These are phyloP conservation scores for Dendrolimus pini DNA, from an alignment of 2,888 invertebrate species.

Conservation along the genomic window DNA sequence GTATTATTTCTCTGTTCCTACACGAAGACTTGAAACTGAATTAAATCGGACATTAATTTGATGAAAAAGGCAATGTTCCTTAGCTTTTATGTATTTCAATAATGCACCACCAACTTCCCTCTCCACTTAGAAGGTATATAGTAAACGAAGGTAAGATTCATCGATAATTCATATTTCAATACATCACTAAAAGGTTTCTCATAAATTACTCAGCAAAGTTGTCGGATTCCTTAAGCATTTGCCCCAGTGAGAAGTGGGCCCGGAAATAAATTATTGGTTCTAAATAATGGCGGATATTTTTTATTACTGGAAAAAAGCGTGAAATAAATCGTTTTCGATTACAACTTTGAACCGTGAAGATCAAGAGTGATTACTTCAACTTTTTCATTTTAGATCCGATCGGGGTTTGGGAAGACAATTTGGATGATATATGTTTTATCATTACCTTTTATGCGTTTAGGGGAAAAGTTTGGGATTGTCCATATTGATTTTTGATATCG, in stretches of 20 bases:
- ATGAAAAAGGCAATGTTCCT: too few species aligned
- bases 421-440: background rate
- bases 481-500: background rate
- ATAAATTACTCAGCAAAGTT: background rate
- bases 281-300: background rate
- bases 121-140: too few species aligned
- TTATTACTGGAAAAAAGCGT: background rate
- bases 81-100: too few species aligned
- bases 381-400: background rate
- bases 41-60: too few species aligned
- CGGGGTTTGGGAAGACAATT: background rate
- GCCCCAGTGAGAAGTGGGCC: background rate
- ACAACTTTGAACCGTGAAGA: background rate
- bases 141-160: too few species aligned
- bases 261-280: background rate
- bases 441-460: background rate
- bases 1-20: too few species aligned
- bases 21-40: too few species aligned
- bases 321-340: background rate
- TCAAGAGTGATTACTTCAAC: background rate
- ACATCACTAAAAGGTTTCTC: background rate
- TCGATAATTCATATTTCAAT: too few species aligned
- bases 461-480: background rate
- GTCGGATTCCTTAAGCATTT: background rate
- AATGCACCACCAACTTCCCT: too few species aligned